A percentile compares a stretch with the other conserved stretches of the same genome.
phyloP scores from a whole-genome alignment of 2,888 invertebrate species.

The Tetragnatha montana region DNA sequence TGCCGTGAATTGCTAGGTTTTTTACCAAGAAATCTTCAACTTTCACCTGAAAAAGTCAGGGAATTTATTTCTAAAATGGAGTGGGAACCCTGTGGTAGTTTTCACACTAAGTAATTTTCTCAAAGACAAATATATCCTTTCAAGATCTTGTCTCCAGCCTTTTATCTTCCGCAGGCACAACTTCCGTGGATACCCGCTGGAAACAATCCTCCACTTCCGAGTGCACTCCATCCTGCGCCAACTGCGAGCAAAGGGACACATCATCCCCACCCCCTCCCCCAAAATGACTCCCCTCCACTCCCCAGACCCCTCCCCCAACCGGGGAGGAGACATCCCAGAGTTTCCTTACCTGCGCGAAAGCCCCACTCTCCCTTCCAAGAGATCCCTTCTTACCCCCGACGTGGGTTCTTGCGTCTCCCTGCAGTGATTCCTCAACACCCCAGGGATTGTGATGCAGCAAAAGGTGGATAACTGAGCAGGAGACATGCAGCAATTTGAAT shows the following conservation, averaged over 20 bases:
- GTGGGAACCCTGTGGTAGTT: too few relatives aligned
- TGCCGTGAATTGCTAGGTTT: too few relatives aligned
- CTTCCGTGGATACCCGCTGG: conserved; percentile 89
- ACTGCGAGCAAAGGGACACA: conserved; percentile 62
- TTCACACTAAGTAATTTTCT: not conserved
- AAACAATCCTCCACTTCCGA: conserved; percentile 91
- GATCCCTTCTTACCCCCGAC: conserved; percentile 46
- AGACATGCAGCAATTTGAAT: too few relatives aligned
- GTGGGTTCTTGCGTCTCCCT: conserved; percentile 61
- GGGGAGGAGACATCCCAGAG: conserved; percentile 49
- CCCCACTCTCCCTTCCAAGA: conserved; percentile 48
- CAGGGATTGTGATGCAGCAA: too few relatives aligned
- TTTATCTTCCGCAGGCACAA: conserved; percentile 83
- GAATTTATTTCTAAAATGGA: too few relatives aligned
- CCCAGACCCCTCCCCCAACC: conserved; percentile 63
- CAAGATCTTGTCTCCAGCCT: not conserved
- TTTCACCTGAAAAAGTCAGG: too few relatives aligned
- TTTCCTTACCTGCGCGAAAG: conserved; percentile 65
- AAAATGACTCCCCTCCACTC: conserved; percentile 57
- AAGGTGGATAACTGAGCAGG: too few relatives aligned
- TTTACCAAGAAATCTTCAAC: too few relatives aligned
- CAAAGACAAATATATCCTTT: not conserved
- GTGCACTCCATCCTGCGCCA: conserved; percentile 82
- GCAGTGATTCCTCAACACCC: conserved; percentile 1
- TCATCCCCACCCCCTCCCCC: conserved; percentile 59